A percentile compares a stretch with the other conserved stretches of the same genome.
These are phyloP conservation scores for Anthopleura xanthogrammica DNA, from an alignment of 92 coral and sea anemone genomes.

Conservation along the genomic window DNA sequence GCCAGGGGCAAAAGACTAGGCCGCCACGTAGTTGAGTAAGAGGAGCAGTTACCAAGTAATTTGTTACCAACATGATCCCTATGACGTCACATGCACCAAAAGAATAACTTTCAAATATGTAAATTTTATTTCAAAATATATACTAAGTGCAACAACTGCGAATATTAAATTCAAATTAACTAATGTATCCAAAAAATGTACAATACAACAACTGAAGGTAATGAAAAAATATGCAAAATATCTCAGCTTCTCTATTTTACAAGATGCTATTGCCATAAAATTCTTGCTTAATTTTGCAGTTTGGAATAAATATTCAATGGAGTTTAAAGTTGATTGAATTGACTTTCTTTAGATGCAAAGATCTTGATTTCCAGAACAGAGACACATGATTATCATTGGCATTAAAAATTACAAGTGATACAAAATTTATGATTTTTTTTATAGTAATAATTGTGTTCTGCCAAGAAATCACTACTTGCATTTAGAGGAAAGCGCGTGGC, in stretches of 20 bases:
- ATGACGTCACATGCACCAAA: too few species aligned
- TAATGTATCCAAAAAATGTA: neutral
- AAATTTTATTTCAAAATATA: slow-evolving; percentile 2
- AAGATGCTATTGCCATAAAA: neutral
- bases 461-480: too few species aligned
- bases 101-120: neutral
- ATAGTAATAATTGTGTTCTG: neutral
- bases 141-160: neutral
- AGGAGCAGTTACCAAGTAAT: too few species aligned
- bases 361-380: neutral
- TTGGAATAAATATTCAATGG: neutral
- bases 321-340: too few species aligned
- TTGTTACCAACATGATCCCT: too few species aligned
- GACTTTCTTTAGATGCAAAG: neutral
- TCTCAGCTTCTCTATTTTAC: neutral
- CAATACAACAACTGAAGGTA: neutral
- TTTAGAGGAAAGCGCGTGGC: too few species aligned
- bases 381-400: neutral
- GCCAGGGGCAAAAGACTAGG: too few species aligned
- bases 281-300: neutral
- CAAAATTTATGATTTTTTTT: neutral
- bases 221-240: slow-evolving; percentile 1
- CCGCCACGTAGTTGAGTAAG: too few species aligned
- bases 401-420: neutral
- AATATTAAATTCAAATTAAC: neutral